Evolutionary conservation across 2,113 vertebrate genomes (phyloP).

Genomic region (Amphiprion percula): DNA sequence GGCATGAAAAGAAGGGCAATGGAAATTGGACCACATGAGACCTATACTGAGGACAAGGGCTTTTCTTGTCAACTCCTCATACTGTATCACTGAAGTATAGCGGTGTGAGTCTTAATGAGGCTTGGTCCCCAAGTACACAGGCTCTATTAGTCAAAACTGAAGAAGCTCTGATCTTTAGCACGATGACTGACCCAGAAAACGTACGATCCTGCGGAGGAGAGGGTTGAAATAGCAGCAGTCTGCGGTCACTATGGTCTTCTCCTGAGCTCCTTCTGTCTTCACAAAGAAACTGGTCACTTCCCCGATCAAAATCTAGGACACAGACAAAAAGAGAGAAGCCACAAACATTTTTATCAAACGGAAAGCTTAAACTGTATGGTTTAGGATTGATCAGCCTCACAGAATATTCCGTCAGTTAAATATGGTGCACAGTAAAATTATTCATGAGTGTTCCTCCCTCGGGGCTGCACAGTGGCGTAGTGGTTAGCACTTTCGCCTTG

Average conservation of each 20-base stretch:
- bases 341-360: constrained; percentile 25
- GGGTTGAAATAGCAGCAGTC: constrained; percentile 95
- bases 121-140: constrained; percentile 13
- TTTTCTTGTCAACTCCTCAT: constrained; percentile 16
- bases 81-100: constrained; percentile 1
- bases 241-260: constrained; percentile 91
- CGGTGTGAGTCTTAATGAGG: constrained; percentile 41
- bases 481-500: too few relatives aligned
- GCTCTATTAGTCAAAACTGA: constrained; percentile 24
- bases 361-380: constrained; percentile 17
- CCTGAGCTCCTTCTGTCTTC: constrained; percentile 83
- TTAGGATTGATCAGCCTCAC: constrained; percentile 26
- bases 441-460: constrained; percentile 51
- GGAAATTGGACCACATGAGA: constrained; percentile 15
- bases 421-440: constrained; percentile 40
- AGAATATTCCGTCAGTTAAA: constrained; percentile 47
- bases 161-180: constrained; percentile 32
- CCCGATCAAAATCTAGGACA: constrained; percentile 89
- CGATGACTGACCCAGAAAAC: constrained; percentile 89
- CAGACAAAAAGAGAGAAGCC: background rate
- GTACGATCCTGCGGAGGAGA: constrained; percentile 90
- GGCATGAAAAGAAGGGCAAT: constrained; percentile 5
- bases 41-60: constrained; percentile 5
- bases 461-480: too few relatives aligned
- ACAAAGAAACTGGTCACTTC: constrained; percentile 90